Base-by-base conservation (phyloP, 2,113 vertebrate species). In the Leptobrachium leishanense region DNA sequence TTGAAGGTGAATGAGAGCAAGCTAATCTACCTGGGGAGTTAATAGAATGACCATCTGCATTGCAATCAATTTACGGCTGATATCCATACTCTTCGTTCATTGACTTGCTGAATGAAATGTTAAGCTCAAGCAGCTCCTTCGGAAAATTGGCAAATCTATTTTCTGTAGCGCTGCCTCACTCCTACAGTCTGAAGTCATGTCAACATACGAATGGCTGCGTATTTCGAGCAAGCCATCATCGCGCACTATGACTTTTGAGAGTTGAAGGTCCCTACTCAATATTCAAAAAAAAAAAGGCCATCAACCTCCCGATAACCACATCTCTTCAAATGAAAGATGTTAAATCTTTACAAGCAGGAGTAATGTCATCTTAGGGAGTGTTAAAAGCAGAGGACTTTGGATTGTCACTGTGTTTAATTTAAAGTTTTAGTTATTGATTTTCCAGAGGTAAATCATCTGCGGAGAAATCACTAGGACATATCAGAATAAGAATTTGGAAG, bases 11-110 rank as follows among this genome's bases (percentile, higher is more conserved):
- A 5, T 83, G 54, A 42, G 70, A 73, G 13, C 79, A 78, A 77
- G 66, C 43, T 84, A 82, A 82, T 85, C 72, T 68, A 62, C 41
- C 42, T 84, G 85, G 64, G 73, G 83, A 46, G 20, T 43, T 3
- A 54, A 70, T 53, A 76, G 65, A 74, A 59, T 11, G 74, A 72
- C 20, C 75, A 84, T 85, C 44, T 84, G 55, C 68, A 75, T 4
- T 59, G 6, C 76, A 64, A 12, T 82, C 53, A 11, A 15, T 70
- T 39, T 8, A 8, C 1, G 84, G 77, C 84, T 78, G 39, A 44
- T 71, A 43, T 75, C 65, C 85, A 84, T 68, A 31, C 65, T 54
- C 59, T 20, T 5, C 31, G 44, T 39, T 6, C 82, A 59, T 39
- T 70, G 75, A 3, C 5, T 5, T 3, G 1, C 42, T 39, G 50